Evolutionary conservation across 2,113 vertebrate species (phyloP).

Genomic region (Australoheros scitulus): DNA sequence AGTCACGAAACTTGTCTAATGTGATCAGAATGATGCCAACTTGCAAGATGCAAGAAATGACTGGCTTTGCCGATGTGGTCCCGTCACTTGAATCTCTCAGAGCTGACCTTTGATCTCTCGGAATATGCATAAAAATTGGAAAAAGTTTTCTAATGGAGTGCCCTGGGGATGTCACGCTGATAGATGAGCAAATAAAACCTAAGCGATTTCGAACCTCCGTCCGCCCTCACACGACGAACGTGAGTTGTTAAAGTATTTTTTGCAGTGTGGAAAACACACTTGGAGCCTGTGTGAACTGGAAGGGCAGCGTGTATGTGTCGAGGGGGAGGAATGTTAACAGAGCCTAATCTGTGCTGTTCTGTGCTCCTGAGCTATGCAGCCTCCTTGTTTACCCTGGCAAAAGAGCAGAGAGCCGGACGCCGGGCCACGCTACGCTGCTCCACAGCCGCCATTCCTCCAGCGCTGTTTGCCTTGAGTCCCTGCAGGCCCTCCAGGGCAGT

Average conservation of each 20-base stretch:
- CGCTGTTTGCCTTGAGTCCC: conserved; percentile 66
- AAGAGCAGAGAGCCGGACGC: conserved; percentile 64
- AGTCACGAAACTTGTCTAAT: background rate
- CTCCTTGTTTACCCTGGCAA: conserved; percentile 76
- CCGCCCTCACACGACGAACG: conserved; percentile 15
- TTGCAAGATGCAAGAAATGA: background rate
- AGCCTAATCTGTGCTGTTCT: conserved; percentile 66
- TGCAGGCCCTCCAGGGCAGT: conserved; percentile 48
- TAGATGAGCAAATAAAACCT: background rate
- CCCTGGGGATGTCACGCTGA: background rate
- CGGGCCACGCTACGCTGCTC: conserved; percentile 49
- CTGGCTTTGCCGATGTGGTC: background rate
- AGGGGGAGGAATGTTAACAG: conserved; percentile 59
- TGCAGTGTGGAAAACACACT: conserved; percentile 18
- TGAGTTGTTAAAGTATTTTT: conserved; percentile 7
- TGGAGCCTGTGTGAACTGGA: conserved; percentile 17
- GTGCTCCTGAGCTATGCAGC: conserved; percentile 64
- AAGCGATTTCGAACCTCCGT: background rate
- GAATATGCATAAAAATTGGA: background rate
- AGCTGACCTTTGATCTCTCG: background rate
- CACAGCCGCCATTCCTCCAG: conserved; percentile 37
- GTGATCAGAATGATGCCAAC: background rate
- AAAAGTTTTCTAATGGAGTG: background rate
- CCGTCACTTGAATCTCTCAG: background rate
- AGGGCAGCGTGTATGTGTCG: conserved; percentile 13